Conservation (phyloP, 2,888 invertebrate genomes). For the Pristionchus japonicus region DNA sequence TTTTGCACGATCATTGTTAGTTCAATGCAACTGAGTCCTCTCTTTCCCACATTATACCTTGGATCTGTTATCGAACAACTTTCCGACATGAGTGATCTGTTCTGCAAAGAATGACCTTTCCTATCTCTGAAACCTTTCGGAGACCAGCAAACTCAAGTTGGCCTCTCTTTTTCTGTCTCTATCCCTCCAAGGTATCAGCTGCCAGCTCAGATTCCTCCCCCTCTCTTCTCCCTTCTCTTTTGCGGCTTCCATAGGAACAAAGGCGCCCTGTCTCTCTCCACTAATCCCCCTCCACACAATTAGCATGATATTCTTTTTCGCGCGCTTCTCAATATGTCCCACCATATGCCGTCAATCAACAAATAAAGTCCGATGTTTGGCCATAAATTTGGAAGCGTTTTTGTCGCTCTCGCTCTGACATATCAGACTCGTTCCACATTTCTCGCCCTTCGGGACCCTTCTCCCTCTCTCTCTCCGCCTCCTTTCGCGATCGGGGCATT, state of each 20-base stretch:
- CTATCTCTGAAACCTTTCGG: too few relatives aligned
- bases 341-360: neutral
- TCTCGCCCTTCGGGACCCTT: neutral
- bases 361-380: too few relatives aligned
- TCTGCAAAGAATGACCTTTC: too few relatives aligned
- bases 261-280: neutral
- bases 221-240: slow-evolving; percentile 19
- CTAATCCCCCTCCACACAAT: slow-evolving; percentile 9
- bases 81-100: too few relatives aligned
- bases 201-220: neutral
- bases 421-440: neutral
- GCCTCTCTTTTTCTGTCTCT: neutral
- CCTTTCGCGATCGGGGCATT: neutral
- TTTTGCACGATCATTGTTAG: too few relatives aligned
- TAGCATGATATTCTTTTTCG: slow-evolving; percentile 43
- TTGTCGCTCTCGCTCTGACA: neutral
- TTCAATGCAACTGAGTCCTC: too few relatives aligned
- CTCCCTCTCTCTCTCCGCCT: neutral
- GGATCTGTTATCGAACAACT: too few relatives aligned
- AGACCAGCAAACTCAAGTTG: neutral
- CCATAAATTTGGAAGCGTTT: too few relatives aligned
- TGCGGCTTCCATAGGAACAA: neutral
- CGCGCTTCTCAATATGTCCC: neutral
- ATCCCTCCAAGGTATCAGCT: slow-evolving; percentile 26
- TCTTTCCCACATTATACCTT: too few relatives aligned